Conservation (phyloP, 2,797 vertebrate species). For the Mus spretus region DNA sequence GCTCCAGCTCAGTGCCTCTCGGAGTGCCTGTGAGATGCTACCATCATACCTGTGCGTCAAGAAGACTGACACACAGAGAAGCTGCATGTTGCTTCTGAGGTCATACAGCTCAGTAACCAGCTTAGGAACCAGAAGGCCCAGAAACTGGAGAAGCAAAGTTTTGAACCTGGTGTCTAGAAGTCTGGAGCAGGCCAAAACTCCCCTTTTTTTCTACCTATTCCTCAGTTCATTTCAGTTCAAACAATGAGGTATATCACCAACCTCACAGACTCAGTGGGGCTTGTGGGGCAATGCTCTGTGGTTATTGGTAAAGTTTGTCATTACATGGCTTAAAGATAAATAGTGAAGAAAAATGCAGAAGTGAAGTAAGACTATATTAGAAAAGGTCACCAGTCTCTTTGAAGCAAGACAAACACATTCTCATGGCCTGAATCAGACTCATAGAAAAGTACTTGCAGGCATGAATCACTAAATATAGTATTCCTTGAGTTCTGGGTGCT, state of each 20-base stretch:
- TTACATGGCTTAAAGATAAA: slow-evolving; percentile 35
- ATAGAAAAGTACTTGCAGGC: neutral
- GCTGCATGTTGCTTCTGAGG: neutral
- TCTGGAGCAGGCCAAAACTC: neutral
- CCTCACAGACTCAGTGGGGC: neutral
- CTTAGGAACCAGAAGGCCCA: neutral
- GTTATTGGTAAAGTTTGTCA: slow-evolving; percentile 46
- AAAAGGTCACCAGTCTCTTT: slow-evolving; percentile 54
- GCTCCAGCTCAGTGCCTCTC: no score
- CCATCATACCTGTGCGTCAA: neutral
- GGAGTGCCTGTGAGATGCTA: neutral
- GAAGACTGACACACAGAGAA: neutral
- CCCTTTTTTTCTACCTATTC: neutral
- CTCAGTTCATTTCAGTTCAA: neutral
- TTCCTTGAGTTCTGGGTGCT: neutral
- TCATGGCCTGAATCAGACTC: slow-evolving; percentile 41
- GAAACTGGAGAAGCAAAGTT: no score
- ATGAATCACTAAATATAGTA: neutral
- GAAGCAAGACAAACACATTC: slow-evolving; percentile 71
- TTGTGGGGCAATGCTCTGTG: neutral
- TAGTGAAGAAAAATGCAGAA: neutral
- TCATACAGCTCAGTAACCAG: neutral
- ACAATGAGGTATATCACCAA: neutral
- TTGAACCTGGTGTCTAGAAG: neutral
- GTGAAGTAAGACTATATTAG: slow-evolving; percentile 63